phyloP scores from a whole-genome alignment of 37 sponge, comb jelly and placozoan genomes.

The Mnemiopsis leidyi region DNA sequence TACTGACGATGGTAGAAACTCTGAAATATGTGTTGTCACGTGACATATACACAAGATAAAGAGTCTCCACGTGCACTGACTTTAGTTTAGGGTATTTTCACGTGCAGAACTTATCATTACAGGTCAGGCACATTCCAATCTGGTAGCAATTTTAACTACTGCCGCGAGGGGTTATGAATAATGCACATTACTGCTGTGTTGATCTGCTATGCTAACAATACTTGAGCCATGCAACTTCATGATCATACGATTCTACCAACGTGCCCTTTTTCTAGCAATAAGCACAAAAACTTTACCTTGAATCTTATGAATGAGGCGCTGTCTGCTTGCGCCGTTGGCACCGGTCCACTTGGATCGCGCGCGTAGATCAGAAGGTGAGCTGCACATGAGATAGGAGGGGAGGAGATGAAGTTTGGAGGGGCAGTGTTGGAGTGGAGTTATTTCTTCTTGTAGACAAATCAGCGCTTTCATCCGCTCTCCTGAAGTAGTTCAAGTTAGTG shows the following conservation, averaged over 20 bases:
- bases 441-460: constrained; percentile 81
- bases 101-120: too few species aligned
- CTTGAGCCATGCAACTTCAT: too few species aligned
- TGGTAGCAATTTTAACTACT: too few species aligned
- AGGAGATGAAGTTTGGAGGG: constrained; percentile 70
- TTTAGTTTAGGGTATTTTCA: too few species aligned
- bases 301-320: constrained; percentile 83
- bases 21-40: constrained; percentile 7
- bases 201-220: too few species aligned
- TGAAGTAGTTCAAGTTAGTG: too few species aligned
- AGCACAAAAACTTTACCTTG: constrained; percentile 70
- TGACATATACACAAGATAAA: neutral
- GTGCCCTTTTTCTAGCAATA: too few species aligned
- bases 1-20: constrained; percentile 86
- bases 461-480: constrained; percentile 79
- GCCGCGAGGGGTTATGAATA: too few species aligned
- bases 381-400: constrained; percentile 87
- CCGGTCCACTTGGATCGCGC: constrained; percentile 86
- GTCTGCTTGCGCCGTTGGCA: constrained; percentile 76
- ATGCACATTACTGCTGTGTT: too few species aligned
- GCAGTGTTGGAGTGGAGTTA: constrained; percentile 73
- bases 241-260: too few species aligned
- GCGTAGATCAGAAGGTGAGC: constrained; percentile 74
- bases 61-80: too few species aligned
- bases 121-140: too few species aligned